Base-by-base conservation (phyloP, 2,888 invertebrate species). In the Drosophila atripex region DNA sequence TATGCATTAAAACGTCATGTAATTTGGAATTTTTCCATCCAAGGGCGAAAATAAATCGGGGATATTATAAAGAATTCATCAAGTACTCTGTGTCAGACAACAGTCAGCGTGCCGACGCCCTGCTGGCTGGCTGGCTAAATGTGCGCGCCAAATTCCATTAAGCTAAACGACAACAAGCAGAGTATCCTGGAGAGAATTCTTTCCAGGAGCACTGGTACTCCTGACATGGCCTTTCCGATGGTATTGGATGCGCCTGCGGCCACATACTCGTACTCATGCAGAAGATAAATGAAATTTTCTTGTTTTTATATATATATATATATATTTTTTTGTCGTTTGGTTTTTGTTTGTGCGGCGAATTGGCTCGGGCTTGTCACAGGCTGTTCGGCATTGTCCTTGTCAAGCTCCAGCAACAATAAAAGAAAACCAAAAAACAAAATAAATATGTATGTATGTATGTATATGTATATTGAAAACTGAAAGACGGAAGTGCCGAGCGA, bases 121-220 rank as follows among this genome's bases (percentile, higher is more conserved):
- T 61, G 66, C 30, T 60, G 50, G 50, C 55, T 60, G 50, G 50
- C 55, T 30, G 49, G 14, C 56, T 60, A 73, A 76, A 76, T 86
- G 80, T 74, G 65, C 54, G 51, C 73, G 64, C 69, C 68, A 87
- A 83, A 83, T 87, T 83, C 87, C 86, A 83, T 83, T 83, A 87
- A 85, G 79, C 85, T 79, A 85, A 83, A 85, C 73, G 86, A 75
- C 78, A 82, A 71, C 49, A 53, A 35, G 21, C 23, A 32, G 25
- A 14, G 7, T 6, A n/a, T 18, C n/a, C 39, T 16, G 39, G 51
- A 30, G 49, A 38, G 18, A 51, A 66, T 35, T 14, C 35, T 35
- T n/a, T n/a, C n/a, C n/a, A n/a, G 35, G 35, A 35, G 7, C n/a
- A n/a, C 14, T n/a, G n/a, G 35, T 35, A 82, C 76, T 57, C 78